phyloP scores from a whole-genome alignment of 2,888 invertebrate genomes.

The Scotopteryx bipunctaria region DNA sequence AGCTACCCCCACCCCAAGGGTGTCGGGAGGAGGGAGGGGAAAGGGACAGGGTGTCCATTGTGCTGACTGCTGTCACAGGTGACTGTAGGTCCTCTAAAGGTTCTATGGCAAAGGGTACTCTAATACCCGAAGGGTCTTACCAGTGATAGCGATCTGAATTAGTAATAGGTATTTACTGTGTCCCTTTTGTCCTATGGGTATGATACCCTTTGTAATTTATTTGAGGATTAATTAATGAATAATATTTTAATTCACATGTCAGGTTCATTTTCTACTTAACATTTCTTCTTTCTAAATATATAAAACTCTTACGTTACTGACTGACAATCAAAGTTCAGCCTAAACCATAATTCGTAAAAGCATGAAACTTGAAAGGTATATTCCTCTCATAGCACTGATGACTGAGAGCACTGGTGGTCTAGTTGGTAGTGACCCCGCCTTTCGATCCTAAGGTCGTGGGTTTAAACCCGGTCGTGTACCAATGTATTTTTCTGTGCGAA shows the following conservation, averaged over 20 bases:
- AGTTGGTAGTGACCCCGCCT: no score
- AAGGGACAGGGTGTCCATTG: slow-evolving; percentile 46
- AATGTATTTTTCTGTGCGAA: no score
- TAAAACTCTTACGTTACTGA: no score
- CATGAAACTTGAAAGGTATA: no score
- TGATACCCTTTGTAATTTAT: slow-evolving; percentile 1
- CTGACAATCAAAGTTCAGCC: no score
- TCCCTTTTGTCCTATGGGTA: slow-evolving; percentile 4
- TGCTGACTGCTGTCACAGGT: slow-evolving; percentile 54
- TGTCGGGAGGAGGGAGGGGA: slow-evolving; percentile 21
- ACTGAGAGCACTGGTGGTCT: no score
- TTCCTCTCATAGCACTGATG: no score
- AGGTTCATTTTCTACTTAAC: not conserved
- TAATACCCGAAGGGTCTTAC: slow-evolving; percentile 35
- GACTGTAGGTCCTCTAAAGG: slow-evolving; percentile 50
- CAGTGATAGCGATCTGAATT: slow-evolving; percentile 43
- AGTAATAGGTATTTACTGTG: slow-evolving; percentile 32
- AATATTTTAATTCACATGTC: not conserved
- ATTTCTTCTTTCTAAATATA: not conserved
- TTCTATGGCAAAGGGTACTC: slow-evolving; percentile 32
- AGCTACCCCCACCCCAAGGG: slow-evolving; percentile 6
- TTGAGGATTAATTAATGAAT: not conserved
- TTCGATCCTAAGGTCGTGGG: no score
- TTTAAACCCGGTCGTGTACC: no score
- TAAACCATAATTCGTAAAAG: no score